Percentiles rank a stretch among this genome's conserved stretches.
Evolutionary conservation across 2,888 invertebrate genomes (phyloP).

Genomic region (Trachelus tabidus): DNA sequence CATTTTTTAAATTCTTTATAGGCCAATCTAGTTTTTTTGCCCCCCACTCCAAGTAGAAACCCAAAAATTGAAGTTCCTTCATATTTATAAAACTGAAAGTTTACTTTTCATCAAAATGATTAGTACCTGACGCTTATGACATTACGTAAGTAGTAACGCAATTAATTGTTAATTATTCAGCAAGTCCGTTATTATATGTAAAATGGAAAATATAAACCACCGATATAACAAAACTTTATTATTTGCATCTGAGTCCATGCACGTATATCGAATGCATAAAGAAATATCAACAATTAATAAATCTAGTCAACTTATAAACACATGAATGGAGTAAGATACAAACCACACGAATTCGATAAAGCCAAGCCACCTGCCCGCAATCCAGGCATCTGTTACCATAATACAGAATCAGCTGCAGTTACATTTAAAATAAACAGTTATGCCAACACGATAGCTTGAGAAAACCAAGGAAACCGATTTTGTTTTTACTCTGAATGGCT

Average conservation of each 20-base stretch:
- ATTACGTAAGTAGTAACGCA: not conserved
- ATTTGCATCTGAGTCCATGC: no score
- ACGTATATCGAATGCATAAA: no score
- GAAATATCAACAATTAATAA: no score
- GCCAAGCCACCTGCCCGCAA: not conserved
- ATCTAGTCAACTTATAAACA: no score
- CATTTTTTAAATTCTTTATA: not conserved
- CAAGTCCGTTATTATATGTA: not conserved
- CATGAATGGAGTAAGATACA: not conserved
- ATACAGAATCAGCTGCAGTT: not conserved
- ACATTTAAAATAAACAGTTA: not conserved
- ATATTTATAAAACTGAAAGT: not conserved
- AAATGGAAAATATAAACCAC: no score
- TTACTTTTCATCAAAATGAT: not conserved
- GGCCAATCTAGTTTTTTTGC: not conserved
- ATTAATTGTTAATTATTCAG: not conserved
- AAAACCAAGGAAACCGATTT: not conserved
- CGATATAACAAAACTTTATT: no score
- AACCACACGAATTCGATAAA: not conserved
- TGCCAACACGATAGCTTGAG: not conserved
- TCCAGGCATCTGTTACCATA: not conserved
- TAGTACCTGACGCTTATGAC: not conserved
- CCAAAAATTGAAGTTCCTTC: not conserved
- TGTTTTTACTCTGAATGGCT: not conserved
- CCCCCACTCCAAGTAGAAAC: not conserved